These are phyloP conservation scores for Micrasema minimum DNA, from an alignment of 1,140 invertebrate genomes.

Conservation along the genomic window DNA sequence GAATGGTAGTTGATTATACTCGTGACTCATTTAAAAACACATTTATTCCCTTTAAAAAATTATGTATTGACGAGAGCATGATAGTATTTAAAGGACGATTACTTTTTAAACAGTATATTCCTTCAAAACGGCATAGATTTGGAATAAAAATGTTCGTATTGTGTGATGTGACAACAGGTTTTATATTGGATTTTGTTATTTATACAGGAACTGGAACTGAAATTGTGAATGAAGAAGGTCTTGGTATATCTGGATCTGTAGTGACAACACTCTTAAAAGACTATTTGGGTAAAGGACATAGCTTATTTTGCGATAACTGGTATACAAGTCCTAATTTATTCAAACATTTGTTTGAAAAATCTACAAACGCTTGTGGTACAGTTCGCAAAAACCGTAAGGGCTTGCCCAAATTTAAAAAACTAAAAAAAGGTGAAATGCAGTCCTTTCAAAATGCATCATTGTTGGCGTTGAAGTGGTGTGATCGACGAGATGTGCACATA, in stretches of 20 bases:
- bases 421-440: background rate
- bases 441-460: background rate
- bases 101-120: no score
- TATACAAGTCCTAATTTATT: background rate
- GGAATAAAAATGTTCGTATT: no score
- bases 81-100: no score
- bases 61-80: background rate
- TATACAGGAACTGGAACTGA: background rate
- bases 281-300: slow-evolving; percentile 20
- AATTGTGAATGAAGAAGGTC: background rate
- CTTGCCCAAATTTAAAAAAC: background rate
- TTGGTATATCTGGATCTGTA: background rate
- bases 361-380: background rate
- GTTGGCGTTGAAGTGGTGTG: background rate
- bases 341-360: background rate
- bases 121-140: no score
- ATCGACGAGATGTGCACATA: background rate
- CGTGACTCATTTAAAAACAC: background rate
- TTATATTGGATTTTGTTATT: background rate
- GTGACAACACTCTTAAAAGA: slow-evolving; percentile 8
- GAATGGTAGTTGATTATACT: background rate
- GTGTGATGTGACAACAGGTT: no score
- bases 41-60: background rate
- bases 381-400: background rate
- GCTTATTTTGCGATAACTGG: slow-evolving; percentile 19